Conservation (phyloP, 2,797 vertebrate genomes). For the Malacoraja senta region DNA sequence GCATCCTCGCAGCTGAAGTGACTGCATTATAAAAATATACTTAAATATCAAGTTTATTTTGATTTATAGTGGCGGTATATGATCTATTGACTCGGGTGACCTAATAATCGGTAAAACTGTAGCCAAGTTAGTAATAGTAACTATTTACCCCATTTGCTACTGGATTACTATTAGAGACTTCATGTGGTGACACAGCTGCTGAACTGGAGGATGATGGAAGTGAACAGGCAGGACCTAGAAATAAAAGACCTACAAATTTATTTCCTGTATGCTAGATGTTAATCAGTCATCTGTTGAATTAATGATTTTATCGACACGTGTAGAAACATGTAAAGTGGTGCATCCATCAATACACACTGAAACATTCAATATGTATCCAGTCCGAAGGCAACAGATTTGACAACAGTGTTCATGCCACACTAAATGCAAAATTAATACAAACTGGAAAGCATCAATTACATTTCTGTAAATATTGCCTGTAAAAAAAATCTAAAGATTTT, state of each 20-base stretch:
- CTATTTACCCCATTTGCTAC: constrained; percentile 35
- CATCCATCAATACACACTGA: not conserved
- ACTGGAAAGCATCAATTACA: not conserved
- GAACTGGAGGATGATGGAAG: constrained; percentile 12
- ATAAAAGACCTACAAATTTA: constrained; percentile 20
- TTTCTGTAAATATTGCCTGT: not conserved
- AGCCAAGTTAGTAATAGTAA: not conserved
- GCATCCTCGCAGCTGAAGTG: not conserved
- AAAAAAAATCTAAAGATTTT: not conserved
- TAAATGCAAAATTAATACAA: not conserved
- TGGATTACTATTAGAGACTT: constrained; percentile 33
- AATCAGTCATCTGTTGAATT: not conserved
- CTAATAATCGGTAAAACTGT: not conserved
- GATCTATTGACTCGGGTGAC: not conserved
- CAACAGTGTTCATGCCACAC: not conserved
- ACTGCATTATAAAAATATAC: not conserved
- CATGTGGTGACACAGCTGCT: constrained; percentile 32
- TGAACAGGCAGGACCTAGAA: constrained; percentile 32
- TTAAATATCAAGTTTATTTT: not conserved
- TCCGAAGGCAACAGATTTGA: not conserved
- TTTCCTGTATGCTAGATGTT: not conserved
- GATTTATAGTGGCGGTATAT: not conserved
- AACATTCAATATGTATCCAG: not conserved
- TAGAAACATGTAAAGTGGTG: not conserved
- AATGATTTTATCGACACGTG: not conserved